phyloP scores from a whole-genome alignment of 2,797 vertebrate species.

The Picus viridis region DNA sequence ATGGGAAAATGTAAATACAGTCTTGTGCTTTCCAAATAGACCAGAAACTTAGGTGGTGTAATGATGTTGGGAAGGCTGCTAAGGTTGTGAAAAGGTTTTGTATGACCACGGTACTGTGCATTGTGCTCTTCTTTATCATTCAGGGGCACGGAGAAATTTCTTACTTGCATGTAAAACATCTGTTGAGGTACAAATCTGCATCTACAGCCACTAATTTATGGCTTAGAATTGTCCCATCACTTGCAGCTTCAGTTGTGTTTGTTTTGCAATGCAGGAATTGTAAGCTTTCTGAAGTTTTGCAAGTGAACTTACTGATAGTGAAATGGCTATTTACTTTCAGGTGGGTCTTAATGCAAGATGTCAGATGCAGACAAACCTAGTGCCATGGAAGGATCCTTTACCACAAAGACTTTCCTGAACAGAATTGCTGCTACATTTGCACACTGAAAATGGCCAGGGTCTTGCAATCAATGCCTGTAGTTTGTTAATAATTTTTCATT shows the following conservation, averaged over 20 bases:
- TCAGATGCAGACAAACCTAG: background rate
- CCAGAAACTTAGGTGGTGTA: background rate
- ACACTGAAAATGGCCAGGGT: background rate
- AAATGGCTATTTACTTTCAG: background rate
- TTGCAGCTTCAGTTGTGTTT: background rate
- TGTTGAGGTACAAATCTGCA: background rate
- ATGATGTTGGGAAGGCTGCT: background rate
- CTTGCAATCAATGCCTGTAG: background rate
- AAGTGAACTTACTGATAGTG: background rate
- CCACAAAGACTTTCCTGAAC: background rate
- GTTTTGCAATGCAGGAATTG: background rate
- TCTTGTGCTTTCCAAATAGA: constrained; percentile 19
- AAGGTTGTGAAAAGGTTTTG: background rate
- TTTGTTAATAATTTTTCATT: background rate
- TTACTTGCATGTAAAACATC: background rate
- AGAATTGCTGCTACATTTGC: background rate
- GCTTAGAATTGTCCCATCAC: background rate
- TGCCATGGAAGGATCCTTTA: background rate
- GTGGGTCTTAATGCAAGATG: background rate
- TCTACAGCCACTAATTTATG: background rate
- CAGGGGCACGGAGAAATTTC: background rate
- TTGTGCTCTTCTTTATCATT: background rate
- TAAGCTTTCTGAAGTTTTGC: background rate
- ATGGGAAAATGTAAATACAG: background rate
- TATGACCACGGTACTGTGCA: background rate